Percentiles rank a stretch among this genome's conserved stretches.
phyloP scores from a whole-genome alignment of 2,797 vertebrate genomes.

The Psittacula derbiana region DNA sequence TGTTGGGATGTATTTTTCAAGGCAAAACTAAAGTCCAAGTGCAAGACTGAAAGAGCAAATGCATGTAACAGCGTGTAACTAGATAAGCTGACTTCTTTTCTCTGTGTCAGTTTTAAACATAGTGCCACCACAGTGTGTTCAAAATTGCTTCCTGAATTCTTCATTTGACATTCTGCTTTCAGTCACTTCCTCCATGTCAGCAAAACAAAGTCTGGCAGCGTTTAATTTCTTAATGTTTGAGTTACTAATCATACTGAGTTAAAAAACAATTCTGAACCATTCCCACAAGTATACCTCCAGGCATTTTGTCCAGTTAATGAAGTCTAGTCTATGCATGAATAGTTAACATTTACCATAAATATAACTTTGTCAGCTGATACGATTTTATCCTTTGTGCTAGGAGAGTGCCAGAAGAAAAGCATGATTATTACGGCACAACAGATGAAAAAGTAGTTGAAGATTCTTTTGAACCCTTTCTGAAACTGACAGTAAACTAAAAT shows the following conservation, averaged over 20 bases:
- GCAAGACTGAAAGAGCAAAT: neutral
- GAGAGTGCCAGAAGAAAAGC: neutral
- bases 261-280: neutral
- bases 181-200: neutral
- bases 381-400: neutral
- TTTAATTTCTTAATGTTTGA: slow-evolving; percentile 4
- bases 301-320: neutral
- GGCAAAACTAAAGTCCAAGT: neutral
- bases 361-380: neutral
- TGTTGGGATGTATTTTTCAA: neutral
- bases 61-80: neutral
- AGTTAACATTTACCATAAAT: slow-evolving; percentile 15
- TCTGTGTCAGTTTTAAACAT: neutral
- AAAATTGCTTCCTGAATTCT: neutral
- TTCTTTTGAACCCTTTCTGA: neutral
- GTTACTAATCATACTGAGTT: neutral
- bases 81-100: neutral
- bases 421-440: neutral
- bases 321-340: slow-evolving; percentile 19
- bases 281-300: neutral
- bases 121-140: neutral
- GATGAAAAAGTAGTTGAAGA: neutral
- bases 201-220: neutral
- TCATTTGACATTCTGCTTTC: neutral
- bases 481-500: neutral